Base-by-base conservation (phyloP, 2,888 invertebrate species). In the Diadegma fenestrale region DNA sequence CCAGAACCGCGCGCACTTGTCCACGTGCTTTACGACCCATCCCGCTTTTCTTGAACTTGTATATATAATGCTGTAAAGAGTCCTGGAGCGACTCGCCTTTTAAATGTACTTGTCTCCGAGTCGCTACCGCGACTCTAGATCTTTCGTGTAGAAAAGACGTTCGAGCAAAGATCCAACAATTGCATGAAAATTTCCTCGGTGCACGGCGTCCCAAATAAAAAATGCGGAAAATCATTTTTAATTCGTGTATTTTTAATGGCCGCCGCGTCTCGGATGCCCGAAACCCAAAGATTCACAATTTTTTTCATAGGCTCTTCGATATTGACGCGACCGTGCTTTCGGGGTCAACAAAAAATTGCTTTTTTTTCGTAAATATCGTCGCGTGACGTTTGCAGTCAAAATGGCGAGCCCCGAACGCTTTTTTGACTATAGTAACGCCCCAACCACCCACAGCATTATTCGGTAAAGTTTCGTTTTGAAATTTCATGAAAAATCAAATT, bases 1-100 rank as follows among this genome's bases (percentile, higher is more conserved):
- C 66, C 68, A 58, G 85, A 82, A 85, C 58, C 76, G 86, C 85
- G 86, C 82, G 86, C 85, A 86, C 79, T 82, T 73, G 68, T 73
- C 84, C 86, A 86, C 86, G 86, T 86, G 86, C 80, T 86, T 82
- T 81, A 81, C 58, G 79, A 71, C 71, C 71, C 77, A 71, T 76
- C 33, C 51, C 48, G 61, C 48, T 48, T 45, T 7, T 33, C 58
- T 41, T 63, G n/a, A 30, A 72, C n/a, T 19, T 41, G 33, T 41
- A 37, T 48, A 30, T 41, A 33, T 26, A 26, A n/a, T n/a, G n/a
- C n/a, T n/a, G n/a, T n/a, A n/a, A n/a, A n/a, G n/a, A n/a, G n/a
- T n/a, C n/a, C n/a, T n/a, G n/a, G n/a, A n/a, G n/a, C n/a, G n/a
- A n/a, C n/a, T n/a, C n/a, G n/a, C n/a, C n/a, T n/a, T n/a, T n/a